phyloP scores from a whole-genome alignment of 2,888 invertebrate genomes.

The Chaitophorus viminalis region DNA sequence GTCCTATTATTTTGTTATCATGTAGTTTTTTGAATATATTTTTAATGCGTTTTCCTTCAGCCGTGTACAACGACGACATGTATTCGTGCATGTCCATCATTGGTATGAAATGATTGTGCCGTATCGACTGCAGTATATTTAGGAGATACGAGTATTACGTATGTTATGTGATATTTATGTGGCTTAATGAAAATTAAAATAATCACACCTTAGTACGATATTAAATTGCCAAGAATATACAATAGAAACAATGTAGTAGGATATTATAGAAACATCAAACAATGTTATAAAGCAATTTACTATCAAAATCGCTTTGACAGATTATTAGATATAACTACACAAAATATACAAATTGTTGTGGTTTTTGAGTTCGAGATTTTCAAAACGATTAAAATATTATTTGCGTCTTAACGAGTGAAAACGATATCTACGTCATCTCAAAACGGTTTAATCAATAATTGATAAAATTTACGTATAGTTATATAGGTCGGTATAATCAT shows the following conservation, averaged over 20 bases:
- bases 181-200: no score
- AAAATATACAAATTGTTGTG: neutral
- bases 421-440: no score
- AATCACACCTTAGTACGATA: no score
- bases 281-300: neutral
- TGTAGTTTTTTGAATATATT: slow-evolving; percentile 4
- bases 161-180: no score
- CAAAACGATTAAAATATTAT: no score
- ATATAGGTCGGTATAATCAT: neutral
- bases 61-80: neutral
- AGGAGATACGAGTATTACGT: neutral
- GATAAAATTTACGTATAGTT: neutral
- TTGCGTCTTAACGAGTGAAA: no score
- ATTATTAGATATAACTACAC: neutral
- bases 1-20: neutral
- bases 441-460: no score
- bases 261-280: neutral
- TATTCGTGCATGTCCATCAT: neutral
- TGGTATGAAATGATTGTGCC: neutral
- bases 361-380: neutral
- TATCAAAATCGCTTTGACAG: neutral
- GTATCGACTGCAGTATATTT: neutral
- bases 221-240: no score
- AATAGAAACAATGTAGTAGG: no score
- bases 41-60: slow-evolving; percentile 44